Percentiles rank a stretch among this genome's conserved stretches.
Conservation (phyloP, 2,797 vertebrate genomes). For the Pterois miles region DNA sequence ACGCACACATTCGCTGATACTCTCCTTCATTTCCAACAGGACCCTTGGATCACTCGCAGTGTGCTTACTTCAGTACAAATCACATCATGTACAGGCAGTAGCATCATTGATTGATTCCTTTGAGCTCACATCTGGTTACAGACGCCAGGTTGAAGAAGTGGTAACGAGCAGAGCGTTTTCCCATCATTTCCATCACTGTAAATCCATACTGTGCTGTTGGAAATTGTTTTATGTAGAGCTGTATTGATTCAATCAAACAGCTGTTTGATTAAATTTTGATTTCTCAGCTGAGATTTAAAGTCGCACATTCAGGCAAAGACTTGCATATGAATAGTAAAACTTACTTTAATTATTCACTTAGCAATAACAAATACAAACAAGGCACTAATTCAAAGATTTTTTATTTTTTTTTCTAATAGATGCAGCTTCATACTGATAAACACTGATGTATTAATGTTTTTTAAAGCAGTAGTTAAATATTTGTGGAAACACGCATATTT, state of each 20-base stretch:
- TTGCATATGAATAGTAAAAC: not conserved
- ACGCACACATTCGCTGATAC: not conserved
- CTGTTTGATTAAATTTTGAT: not conserved
- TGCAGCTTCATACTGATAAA: not conserved
- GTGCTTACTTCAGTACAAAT: constrained; percentile 31
- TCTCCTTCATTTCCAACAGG: constrained; percentile 28
- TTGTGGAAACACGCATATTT: not conserved
- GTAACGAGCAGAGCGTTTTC: constrained; percentile 20
- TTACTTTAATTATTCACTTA: not conserved
- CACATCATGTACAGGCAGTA: constrained; percentile 14
- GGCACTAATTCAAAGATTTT: not conserved
- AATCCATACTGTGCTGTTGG: constrained; percentile 34
- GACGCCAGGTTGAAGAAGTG: constrained; percentile 41
- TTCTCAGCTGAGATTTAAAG: not conserved
- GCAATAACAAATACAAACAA: not conserved
- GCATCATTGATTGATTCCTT: constrained; percentile 47
- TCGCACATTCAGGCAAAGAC: not conserved
- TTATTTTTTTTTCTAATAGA: not conserved
- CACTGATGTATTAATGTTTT: no score
- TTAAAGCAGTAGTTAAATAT: no score
- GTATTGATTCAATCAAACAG: constrained; percentile 32
- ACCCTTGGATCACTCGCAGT: constrained; percentile 34
- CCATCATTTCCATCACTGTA: constrained; percentile 24
- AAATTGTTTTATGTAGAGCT: constrained; percentile 12
- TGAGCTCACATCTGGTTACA: constrained; percentile 47